phyloP scores from a whole-genome alignment of 2,797 vertebrate species.

The Setipinna tenuifilis region DNA sequence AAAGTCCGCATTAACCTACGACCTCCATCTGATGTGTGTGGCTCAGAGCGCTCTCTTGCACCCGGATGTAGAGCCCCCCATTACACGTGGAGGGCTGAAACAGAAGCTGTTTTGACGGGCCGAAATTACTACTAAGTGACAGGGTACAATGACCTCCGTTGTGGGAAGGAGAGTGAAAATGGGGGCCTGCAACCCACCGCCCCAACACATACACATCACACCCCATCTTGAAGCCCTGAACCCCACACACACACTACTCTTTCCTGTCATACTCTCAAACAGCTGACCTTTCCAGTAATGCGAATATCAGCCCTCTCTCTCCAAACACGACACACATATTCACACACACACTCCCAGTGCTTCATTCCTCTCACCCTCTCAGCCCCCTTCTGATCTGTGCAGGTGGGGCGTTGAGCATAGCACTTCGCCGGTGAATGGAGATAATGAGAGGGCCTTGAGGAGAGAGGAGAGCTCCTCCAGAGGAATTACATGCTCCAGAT shows the following conservation, averaged over 20 bases:
- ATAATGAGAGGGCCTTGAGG: constrained; percentile 80
- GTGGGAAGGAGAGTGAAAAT: constrained; percentile 73
- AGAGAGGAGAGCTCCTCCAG: constrained; percentile 70
- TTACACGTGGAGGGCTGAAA: constrained; percentile 93
- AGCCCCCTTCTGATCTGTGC: constrained; percentile 64
- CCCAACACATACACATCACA: neutral
- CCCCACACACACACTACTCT: no score
- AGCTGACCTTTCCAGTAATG: no score
- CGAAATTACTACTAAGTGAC: constrained; percentile 95
- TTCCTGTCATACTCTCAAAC: neutral
- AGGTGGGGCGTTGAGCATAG: constrained; percentile 57
- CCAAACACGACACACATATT: neutral
- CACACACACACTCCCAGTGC: neutral
- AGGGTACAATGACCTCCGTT: constrained; percentile 87
- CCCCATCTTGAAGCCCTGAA: neutral
- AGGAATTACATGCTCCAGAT: constrained; percentile 74
- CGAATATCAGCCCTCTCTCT: constrained; percentile 32
- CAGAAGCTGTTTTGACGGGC: constrained; percentile 96
- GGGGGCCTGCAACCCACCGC: constrained; percentile 60
- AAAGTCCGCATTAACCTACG: constrained; percentile 95
- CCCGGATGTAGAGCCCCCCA: constrained; percentile 64
- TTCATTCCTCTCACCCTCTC: constrained; percentile 48
- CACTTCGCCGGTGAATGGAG: constrained; percentile 77
- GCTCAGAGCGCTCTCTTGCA: constrained; percentile 82
- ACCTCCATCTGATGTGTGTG: constrained; percentile 87